Evolutionary conservation across 2,888 invertebrate species (phyloP).

Genomic region (Athalia circularis): DNA sequence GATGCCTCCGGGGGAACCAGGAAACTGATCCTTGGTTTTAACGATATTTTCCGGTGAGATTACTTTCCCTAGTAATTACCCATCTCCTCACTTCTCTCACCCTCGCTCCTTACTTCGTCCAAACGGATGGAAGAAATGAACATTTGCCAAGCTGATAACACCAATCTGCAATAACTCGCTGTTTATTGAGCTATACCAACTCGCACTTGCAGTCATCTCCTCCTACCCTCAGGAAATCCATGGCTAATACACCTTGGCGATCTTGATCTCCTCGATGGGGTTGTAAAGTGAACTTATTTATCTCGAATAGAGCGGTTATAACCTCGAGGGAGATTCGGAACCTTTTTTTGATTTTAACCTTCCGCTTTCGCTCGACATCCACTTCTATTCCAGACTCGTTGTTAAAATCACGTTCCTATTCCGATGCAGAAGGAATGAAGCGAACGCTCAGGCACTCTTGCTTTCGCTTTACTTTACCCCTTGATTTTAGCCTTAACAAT

Average conservation of each 20-base stretch:
- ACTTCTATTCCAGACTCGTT: background rate
- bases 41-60: slow-evolving; percentile 45
- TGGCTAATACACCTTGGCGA: slow-evolving; percentile 4
- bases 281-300: slow-evolving; percentile 31
- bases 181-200: slow-evolving; percentile 39
- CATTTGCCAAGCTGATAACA: slow-evolving; percentile 44
- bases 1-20: slow-evolving; percentile 33
- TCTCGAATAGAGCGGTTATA: slow-evolving; percentile 7
- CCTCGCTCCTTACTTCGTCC: background rate
- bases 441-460: background rate
- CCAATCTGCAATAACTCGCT: slow-evolving; percentile 38
- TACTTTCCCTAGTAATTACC: slow-evolving; percentile 45
- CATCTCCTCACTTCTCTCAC: slow-evolving; percentile 29
- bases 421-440: background rate
- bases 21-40: slow-evolving; percentile 33
- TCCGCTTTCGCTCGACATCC: background rate
- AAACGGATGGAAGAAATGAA: slow-evolving; percentile 40
- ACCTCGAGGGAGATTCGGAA: slow-evolving; percentile 11
- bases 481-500: background rate
- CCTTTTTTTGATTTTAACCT: background rate
- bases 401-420: background rate
- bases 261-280: slow-evolving; percentile 25
- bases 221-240: background rate
- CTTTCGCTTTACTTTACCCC: background rate
- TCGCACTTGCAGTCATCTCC: slow-evolving; percentile 26